Evolutionary conservation across 2,113 vertebrate genomes (phyloP).

Genomic region (Galbula dea): DNA sequence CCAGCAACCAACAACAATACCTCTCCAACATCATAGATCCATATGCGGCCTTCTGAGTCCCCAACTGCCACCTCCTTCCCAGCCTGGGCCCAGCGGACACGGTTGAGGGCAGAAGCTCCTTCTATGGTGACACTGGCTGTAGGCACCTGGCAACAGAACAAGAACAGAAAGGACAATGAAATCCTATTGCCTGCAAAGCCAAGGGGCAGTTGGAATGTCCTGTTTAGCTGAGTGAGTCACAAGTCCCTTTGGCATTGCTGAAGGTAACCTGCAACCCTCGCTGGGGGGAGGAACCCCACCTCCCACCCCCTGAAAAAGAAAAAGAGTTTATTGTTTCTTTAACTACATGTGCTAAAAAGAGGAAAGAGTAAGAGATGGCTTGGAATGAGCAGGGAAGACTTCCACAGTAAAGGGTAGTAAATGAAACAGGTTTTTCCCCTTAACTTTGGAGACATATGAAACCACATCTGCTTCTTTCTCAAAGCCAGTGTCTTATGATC

Average conservation of each 20-base stretch:
- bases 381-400: not conserved
- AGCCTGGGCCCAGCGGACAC: slow-evolving; percentile 91
- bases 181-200: not conserved
- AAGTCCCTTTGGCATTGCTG: not conserved
- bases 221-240: not conserved
- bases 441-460: not conserved
- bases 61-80: slow-evolving; percentile 96
- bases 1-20: slow-evolving; percentile 60
- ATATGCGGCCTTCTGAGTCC: slow-evolving; percentile 94
- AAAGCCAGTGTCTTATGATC: not conserved
- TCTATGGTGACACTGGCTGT: slow-evolving; percentile 93
- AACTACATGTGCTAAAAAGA: slow-evolving; percentile 29
- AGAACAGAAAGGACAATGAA: slow-evolving; percentile 8
- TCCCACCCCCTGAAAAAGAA: no score
- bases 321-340: slow-evolving; percentile 47
- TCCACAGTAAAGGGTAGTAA: not conserved
- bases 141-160: slow-evolving; percentile 81
- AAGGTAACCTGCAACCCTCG: not conserved
- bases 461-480: not conserved
- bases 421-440: not conserved
- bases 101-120: slow-evolving; percentile 92
- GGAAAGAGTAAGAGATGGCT: not conserved
- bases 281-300: not conserved
- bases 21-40: slow-evolving; percentile 98
- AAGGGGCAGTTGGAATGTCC: not conserved